A percentile compares a stretch with the other conserved stretches of the same genome.
Conservation (phyloP, 2,888 invertebrate species). For the Stramonita haemastoma region DNA sequence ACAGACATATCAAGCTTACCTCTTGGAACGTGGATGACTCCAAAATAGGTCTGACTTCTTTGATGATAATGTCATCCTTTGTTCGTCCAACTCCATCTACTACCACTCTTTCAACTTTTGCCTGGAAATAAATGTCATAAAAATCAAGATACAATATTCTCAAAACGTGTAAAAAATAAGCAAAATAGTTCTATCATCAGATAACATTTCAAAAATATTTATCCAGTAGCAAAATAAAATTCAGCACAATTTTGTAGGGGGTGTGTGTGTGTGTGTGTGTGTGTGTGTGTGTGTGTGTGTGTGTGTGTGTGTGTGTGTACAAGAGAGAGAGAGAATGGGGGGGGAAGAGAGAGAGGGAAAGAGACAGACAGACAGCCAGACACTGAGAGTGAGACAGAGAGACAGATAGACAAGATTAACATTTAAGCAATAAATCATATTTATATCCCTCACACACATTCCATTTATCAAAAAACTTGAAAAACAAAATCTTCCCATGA, state of each 20-base stretch:
- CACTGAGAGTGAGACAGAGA: not conserved
- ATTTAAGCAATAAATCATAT: no score
- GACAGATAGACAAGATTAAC: not conserved
- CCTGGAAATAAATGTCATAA: constrained; percentile 77
- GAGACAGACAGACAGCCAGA: not conserved
- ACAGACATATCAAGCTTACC: constrained; percentile 78
- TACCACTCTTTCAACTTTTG: constrained; percentile 90
- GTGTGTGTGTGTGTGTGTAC: not conserved
- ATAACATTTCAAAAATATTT: not conserved
- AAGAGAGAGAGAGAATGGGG: not conserved
- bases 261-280: not conserved
- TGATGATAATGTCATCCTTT: constrained; percentile 90
- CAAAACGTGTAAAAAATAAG: not conserved
- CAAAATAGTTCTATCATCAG: not conserved
- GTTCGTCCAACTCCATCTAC: constrained; percentile 91
- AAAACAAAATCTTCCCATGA: no score
- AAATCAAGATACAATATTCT: not conserved
- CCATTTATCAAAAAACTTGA: no score
- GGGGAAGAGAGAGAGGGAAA: not conserved
- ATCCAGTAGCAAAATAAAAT: not conserved
- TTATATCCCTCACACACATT: no score
- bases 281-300: not conserved
- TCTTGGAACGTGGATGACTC: constrained; percentile 91
- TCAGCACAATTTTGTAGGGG: no score
- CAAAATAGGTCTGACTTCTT: constrained; percentile 89